Base-by-base conservation (phyloP, 1,140 invertebrate species). In the Subanguina moxae region DNA sequence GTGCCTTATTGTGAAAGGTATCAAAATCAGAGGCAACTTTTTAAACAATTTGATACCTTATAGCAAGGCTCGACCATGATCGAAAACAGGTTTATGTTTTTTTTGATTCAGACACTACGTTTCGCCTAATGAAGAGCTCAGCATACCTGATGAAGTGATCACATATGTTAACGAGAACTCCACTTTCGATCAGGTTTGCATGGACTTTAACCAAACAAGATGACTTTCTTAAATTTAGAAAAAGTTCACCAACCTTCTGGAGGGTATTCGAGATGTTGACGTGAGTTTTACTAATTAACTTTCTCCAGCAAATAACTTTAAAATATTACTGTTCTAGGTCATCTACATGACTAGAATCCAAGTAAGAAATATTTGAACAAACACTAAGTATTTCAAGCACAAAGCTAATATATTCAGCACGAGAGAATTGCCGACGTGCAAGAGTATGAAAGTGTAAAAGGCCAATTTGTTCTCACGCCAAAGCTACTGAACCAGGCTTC, bases 361-460 rank as follows among this genome's bases (percentile, higher is more conserved):
- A 11, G 32, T 94, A 0, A 86, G n/a, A n/a, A n/a, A n/a, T n/a
- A n/a, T n/a, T n/a, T n/a, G n/a, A n/a, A n/a, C n/a, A n/a, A n/a
- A n/a, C n/a, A n/a, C n/a, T n/a, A n/a, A n/a, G n/a, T n/a, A n/a
- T n/a, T n/a, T n/a, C n/a, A n/a, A n/a, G n/a, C n/a, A n/a, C n/a
- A n/a, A n/a, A n/a, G n/a, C n/a, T n/a, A 95, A 0, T 87, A 95
- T 71, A 96, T 99, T 76, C 95, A 99, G 83, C 88, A 89, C 30
- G 95, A 99, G 85, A 86, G 95, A 73, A 98, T 99, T 84, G 77
- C 85, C 0, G 88, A 87, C 42, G 84, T 89, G 75, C 88, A 90
- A 70, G 92, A 95, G 77, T 98, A 96, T 84, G 85, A 93, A 63
- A 87, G 89, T 89, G 89, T 52, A 90, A 90, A 82, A 92, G 93